These are phyloP conservation scores for Enoplolaimus lenunculus DNA, from an alignment of 2,888 invertebrate species.

Conservation along the genomic window DNA sequence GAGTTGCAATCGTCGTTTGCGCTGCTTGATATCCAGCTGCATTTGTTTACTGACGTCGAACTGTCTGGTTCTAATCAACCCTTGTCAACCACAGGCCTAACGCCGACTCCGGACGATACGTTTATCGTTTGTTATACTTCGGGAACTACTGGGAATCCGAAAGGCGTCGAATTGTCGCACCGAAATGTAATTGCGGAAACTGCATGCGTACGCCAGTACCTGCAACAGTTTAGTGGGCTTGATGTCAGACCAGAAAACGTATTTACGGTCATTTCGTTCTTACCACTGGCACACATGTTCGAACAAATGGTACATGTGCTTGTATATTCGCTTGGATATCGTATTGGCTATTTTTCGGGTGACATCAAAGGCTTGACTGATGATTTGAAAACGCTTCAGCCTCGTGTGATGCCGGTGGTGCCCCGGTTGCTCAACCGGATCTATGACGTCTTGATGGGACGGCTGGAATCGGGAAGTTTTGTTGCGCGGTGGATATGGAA, in stretches of 20 bases:
- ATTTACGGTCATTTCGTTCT: conserved; percentile 60
- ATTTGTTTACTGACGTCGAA: neutral
- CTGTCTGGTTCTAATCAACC: neutral
- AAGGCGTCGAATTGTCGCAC: conserved; percentile 91
- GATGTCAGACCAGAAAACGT: conserved; percentile 13
- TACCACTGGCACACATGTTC: conserved; percentile 92
- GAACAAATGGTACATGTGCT: conserved; percentile 52
- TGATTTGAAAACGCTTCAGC: conserved; percentile 74
- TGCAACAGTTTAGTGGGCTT: neutral
- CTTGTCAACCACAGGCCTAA: neutral
- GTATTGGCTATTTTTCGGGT: conserved; percentile 87
- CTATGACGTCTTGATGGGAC: conserved; percentile 57
- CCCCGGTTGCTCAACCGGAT: conserved; percentile 81
- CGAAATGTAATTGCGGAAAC: conserved; percentile 65
- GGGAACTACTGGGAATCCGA: conserved; percentile 76
- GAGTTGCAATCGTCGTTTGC: neutral
- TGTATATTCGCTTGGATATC: conserved; percentile 52
- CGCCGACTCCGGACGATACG: conserved; percentile 39
- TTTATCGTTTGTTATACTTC: conserved; percentile 41
- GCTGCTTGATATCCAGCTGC: neutral
- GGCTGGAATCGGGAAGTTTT: neutral
- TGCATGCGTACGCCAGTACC: conserved; percentile 15
- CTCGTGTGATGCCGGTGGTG: conserved; percentile 86
- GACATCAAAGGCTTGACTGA: conserved; percentile 62
- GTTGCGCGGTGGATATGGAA: conserved; percentile 14